Evolutionary conservation across 2,113 vertebrate genomes (phyloP).

Genomic region (Phoenicopterus ruber): DNA sequence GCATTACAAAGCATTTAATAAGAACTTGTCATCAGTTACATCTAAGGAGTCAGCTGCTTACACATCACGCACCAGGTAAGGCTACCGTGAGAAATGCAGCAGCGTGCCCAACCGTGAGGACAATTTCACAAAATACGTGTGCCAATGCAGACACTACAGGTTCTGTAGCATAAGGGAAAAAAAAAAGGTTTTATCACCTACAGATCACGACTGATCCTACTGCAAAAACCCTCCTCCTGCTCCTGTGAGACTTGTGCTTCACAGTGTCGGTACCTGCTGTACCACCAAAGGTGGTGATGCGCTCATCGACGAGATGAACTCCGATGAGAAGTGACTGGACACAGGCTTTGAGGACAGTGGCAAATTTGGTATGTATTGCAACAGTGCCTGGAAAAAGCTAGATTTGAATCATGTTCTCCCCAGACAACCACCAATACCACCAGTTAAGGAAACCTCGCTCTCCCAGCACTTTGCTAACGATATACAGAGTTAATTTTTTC

Average conservation of each 20-base stretch:
- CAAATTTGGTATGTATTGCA: not conserved
- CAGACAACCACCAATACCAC: not conserved
- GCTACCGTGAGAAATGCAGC: accelerated
- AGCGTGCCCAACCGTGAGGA: accelerated
- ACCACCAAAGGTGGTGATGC: not conserved
- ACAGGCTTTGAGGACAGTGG: not conserved
- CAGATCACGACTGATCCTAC: not conserved
- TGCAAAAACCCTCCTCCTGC: not conserved
- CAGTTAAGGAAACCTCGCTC: accelerated
- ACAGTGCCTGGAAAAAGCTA: not conserved
- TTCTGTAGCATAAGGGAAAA: not conserved
- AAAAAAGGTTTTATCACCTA: not conserved
- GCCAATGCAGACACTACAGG: not conserved
- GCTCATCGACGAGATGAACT: not conserved
- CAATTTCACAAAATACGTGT: not conserved
- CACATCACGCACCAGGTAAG: not conserved
- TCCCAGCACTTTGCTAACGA: not conserved
- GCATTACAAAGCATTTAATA: not conserved
- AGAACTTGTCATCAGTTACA: not conserved
- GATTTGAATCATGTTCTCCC: not conserved
- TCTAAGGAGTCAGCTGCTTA: not conserved
- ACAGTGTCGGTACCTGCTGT: not conserved
- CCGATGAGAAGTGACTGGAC: not conserved
- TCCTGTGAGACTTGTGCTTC: not conserved
- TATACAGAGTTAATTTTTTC: not conserved